These are phyloP conservation scores for Parnassius glacialis DNA, from an alignment of 2,888 invertebrate genomes.

Conservation along the genomic window DNA sequence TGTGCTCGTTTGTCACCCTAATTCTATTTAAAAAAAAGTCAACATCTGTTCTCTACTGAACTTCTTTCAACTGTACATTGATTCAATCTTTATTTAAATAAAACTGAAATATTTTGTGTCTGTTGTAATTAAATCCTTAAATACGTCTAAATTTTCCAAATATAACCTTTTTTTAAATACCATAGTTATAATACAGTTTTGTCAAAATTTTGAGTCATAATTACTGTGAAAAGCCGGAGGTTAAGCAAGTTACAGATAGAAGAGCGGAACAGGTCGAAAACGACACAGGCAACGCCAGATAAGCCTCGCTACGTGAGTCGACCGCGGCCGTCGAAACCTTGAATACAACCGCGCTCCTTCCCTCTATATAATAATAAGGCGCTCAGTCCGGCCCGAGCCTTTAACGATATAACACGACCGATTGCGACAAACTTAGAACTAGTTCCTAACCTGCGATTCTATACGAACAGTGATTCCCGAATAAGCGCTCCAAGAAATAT, in stretches of 20 bases:
- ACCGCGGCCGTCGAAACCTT: slow-evolving; percentile 67
- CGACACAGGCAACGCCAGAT: slow-evolving; percentile 65
- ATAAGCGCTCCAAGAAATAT: slow-evolving; percentile 37
- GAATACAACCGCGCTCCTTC: slow-evolving; percentile 67
- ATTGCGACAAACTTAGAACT: slow-evolving; percentile 36
- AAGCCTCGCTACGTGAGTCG: slow-evolving; percentile 66
- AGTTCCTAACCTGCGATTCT: not conserved
- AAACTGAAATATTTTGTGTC: too few species aligned
- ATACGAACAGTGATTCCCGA: slow-evolving; percentile 41
- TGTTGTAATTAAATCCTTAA: too few species aligned
- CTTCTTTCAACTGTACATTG: too few species aligned
- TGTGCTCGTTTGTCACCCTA: too few species aligned
- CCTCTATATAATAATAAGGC: slow-evolving; percentile 72
- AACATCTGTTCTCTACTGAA: too few species aligned
- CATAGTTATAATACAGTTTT: too few species aligned
- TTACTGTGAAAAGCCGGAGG: not conserved
- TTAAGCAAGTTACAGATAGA: slow-evolving; percentile 30
- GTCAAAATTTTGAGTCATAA: too few species aligned
- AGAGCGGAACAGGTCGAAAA: slow-evolving; percentile 46
- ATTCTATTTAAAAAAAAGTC: too few species aligned
- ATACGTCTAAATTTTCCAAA: too few species aligned
- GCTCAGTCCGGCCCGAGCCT: slow-evolving; percentile 74
- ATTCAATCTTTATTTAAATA: too few species aligned
- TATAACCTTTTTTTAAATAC: too few species aligned
- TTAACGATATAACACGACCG: slow-evolving; percentile 72